phyloP scores from a whole-genome alignment of 2,113 vertebrate genomes.

The Arvicanthis niloticus region DNA sequence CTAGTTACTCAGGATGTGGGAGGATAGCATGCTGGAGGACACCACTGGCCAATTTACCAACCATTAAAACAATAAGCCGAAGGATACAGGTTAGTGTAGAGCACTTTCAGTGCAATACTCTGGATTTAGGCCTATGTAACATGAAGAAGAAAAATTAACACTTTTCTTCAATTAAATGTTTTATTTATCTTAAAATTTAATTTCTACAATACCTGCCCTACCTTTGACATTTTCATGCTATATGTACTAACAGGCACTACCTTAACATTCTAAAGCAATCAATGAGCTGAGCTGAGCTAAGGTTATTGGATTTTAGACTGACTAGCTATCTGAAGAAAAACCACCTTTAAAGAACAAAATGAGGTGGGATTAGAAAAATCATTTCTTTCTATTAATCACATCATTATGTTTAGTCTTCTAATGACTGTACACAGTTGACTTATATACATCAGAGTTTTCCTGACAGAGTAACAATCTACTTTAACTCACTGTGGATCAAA shows the following conservation, averaged over 20 bases:
- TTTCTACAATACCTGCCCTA: background rate
- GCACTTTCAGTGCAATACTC: background rate
- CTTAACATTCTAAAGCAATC: background rate
- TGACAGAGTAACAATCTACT: conserved; percentile 19
- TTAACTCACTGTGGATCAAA: background rate
- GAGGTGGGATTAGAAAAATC: background rate
- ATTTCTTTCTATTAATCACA: conserved; percentile 29
- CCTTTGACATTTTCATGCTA: background rate
- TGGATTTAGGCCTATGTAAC: background rate
- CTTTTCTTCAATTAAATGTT: background rate
- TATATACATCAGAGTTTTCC: background rate
- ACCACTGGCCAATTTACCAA: too few relatives aligned
- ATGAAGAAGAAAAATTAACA: background rate
- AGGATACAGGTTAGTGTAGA: too few relatives aligned
- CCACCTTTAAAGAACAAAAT: background rate
- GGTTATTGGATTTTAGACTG: conserved; percentile 1
- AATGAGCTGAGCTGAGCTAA: background rate
- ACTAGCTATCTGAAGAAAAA: background rate
- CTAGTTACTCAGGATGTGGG: background rate
- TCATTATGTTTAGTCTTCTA: background rate
- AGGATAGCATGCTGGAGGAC: background rate
- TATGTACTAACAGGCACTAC: background rate
- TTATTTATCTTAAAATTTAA: conserved; percentile 14
- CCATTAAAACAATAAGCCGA: background rate
- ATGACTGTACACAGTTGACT: background rate